Conservation (phyloP, 2,888 invertebrate species). For the Thereva nobilitata region DNA sequence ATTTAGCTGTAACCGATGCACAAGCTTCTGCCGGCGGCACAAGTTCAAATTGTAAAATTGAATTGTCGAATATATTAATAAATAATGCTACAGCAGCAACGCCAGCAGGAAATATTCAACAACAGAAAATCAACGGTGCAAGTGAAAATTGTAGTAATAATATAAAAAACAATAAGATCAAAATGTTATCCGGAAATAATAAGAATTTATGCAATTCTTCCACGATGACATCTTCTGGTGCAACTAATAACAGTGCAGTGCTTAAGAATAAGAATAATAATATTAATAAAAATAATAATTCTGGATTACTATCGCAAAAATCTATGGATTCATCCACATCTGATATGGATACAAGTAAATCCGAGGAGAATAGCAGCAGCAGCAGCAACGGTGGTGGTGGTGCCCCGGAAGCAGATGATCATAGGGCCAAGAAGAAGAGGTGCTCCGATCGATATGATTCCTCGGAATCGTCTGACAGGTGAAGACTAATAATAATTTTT, state of each 20-base stretch:
- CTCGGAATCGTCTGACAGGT: slow-evolving; percentile 94
- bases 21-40: no score
- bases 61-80: not conserved
- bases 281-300: slow-evolving; percentile 7
- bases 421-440: slow-evolving; percentile 79
- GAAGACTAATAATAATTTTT: slow-evolving; percentile 43
- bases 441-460: slow-evolving; percentile 91
- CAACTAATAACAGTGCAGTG: no score
- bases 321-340: no score
- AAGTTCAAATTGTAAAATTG: not conserved
- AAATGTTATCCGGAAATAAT: no score
- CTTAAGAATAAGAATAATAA: not conserved
- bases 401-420: slow-evolving; percentile 60
- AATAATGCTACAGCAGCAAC: not conserved
- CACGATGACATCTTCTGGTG: no score
- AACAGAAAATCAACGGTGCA: not conserved
- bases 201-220: no score
- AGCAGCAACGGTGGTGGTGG: slow-evolving; percentile 52
- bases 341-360: no score
- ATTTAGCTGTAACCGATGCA: no score
- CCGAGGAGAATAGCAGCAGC: slow-evolving; percentile 34
- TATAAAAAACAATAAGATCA: no score
- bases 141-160: no score
- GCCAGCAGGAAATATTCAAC: not conserved
- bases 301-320: slow-evolving; percentile 20